Evolutionary conservation across 2,113 vertebrate genomes (phyloP), one percentile per base, ranked within the genome.

Genomic region (Zapornia atra): DNA sequence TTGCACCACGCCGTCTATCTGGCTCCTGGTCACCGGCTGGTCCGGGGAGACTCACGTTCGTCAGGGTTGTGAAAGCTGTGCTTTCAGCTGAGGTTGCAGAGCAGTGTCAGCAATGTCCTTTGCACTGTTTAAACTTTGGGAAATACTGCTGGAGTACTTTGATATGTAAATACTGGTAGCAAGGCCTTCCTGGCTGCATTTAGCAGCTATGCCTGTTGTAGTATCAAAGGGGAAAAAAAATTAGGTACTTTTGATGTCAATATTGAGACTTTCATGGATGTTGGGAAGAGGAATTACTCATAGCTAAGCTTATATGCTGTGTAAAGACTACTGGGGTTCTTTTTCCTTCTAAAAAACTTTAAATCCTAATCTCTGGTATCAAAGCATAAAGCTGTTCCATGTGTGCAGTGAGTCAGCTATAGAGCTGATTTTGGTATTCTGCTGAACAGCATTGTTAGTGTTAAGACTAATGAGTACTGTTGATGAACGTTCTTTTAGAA

Each of bases 401-500:
- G 50, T 96, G 81, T 97, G 86, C 86, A 80, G 25, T 93, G 57
- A 92, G 92, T 65, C 90, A 97, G 82, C 95, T 97, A 90, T 2
- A 96, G 93, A 97, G 95, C 96, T 95, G 95, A 91, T 97, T 97
- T 88, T 90, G 95, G 94, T 97, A 76, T 95, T 97, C 96, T 95
- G 25, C 82, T 96, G 91, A 97, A 70, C 97, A 96, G 78, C 73
- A 72, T 97, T 96, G 89, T 97, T 98, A 97, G 93, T 96, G 94
- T 97, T 98, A 97, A 97, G 93, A 94, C 92, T 97, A 97, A 97
- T 97, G 96, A 98, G 93, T 94, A 82, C 96, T 95, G 96, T 79
- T 98, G 97, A 96, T 97, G 97, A 98, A 95, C 4, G 53, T 98
- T 97, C 90, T 96, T 88, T 82, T 95, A 97, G 94, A 97, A 94